These are phyloP conservation scores for Tor tambroides DNA, from an alignment of 2,113 vertebrate genomes.

Conservation along the genomic window DNA sequence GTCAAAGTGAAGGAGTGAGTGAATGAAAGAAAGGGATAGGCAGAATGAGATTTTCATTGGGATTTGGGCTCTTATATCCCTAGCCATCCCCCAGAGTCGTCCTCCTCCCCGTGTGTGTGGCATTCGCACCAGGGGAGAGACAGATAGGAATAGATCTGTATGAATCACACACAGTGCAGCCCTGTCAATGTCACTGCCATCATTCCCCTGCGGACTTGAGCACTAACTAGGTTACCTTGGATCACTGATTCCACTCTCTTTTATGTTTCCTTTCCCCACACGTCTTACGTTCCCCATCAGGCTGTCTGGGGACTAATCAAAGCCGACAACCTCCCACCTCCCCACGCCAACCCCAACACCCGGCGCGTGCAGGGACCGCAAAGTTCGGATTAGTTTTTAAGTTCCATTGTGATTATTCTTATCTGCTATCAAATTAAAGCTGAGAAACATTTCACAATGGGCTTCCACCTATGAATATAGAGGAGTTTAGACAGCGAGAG, in stretches of 20 bases:
- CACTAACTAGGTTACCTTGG: constrained; percentile 69
- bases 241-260: constrained; percentile 58
- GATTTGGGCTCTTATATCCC: constrained; percentile 19
- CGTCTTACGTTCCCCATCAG: constrained; percentile 46
- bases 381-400: constrained; percentile 50
- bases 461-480: constrained; percentile 57
- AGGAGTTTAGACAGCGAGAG: constrained; percentile 56
- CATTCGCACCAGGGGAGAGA: constrained; percentile 12
- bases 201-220: constrained; percentile 54
- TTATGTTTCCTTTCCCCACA: constrained; percentile 45
- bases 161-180: constrained; percentile 53
- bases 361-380: constrained; percentile 10
- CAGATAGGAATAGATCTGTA: constrained; percentile 49
- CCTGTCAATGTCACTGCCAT: constrained; percentile 61
- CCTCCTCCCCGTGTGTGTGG: not conserved
- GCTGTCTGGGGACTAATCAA: constrained; percentile 44
- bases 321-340: constrained; percentile 31
- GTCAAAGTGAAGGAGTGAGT: not conserved
- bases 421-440: constrained; percentile 61
- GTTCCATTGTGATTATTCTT: constrained; percentile 53
- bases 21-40: not conserved
- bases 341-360: not conserved
- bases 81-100: constrained; percentile 27
- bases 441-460: constrained; percentile 57
- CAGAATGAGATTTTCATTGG: constrained; percentile 26